phyloP scores from a whole-genome alignment of 2,888 invertebrate genomes.

The Andrena fulva region DNA sequence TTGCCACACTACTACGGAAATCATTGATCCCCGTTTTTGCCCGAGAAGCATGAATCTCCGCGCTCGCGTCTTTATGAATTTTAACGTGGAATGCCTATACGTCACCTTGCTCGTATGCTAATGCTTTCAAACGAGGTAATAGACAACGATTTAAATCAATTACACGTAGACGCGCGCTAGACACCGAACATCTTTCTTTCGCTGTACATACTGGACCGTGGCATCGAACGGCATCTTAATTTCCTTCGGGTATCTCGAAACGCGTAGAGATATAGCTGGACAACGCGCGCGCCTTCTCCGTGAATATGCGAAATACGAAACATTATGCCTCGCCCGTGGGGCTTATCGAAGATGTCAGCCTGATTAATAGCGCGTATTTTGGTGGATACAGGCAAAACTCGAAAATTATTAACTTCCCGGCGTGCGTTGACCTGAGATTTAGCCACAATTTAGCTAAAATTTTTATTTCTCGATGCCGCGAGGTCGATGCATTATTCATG shows the following conservation, averaged over 20 bases:
- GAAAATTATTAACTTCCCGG: conserved; percentile 77
- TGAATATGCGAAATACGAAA: conserved; percentile 34
- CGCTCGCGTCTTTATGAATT: conserved; percentile 16
- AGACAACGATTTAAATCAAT: conserved; percentile 26
- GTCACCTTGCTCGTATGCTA: conserved; percentile 10
- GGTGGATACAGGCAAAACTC: conserved; percentile 46
- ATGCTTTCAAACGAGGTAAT: background rate
- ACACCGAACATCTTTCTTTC: conserved; percentile 9
- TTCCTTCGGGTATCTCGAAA: conserved; percentile 12
- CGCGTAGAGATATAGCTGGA: background rate
- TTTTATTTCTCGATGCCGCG: conserved; percentile 65
- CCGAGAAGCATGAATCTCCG: background rate
- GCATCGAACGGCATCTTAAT: conserved; percentile 14
- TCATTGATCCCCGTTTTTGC: background rate
- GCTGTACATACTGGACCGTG: conserved; percentile 5
- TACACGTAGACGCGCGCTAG: conserved; percentile 12
- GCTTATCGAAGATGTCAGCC: conserved; percentile 45
- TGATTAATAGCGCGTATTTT: conserved; percentile 67
- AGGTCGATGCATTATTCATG: conserved; percentile 80
- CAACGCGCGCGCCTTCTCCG: background rate
- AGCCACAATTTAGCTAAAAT: conserved; percentile 47
- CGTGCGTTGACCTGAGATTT: conserved; percentile 63
- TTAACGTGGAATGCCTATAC: background rate
- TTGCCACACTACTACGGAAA: too few relatives aligned
- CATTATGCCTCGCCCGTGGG: conserved; percentile 19